A percentile compares a stretch with the other conserved stretches of the same genome.
phyloP scores from a whole-genome alignment of 1,140 invertebrate genomes.

The Chlorops oryzae region DNA sequence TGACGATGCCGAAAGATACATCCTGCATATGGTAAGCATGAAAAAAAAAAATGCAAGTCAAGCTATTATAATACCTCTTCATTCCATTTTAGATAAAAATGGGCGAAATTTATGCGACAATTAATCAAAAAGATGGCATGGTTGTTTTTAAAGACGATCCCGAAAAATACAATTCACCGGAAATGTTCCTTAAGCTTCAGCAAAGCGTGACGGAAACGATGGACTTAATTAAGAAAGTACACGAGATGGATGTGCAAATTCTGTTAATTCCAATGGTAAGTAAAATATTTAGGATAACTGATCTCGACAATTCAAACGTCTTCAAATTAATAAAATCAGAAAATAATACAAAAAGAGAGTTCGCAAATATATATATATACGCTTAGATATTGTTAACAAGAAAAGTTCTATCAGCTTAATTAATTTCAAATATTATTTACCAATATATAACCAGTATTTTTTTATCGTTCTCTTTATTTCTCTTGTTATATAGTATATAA shows the following conservation, averaged over 20 bases:
- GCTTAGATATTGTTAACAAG: not conserved
- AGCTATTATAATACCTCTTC: not conserved
- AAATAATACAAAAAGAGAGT: slow-evolving; percentile 1
- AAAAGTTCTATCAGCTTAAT: too few species aligned
- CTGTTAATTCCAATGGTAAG: slow-evolving; percentile 75
- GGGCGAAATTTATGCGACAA: slow-evolving; percentile 93
- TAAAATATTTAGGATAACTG: slow-evolving; percentile 6
- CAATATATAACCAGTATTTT: too few species aligned
- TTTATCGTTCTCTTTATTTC: slow-evolving; percentile 3
- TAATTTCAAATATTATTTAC: too few species aligned
- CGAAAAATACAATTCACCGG: slow-evolving; percentile 86
- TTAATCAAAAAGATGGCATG: slow-evolving; percentile 98
- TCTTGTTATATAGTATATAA: slow-evolving; percentile 58
- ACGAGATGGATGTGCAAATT: slow-evolving; percentile 91
- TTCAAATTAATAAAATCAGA: not conserved
- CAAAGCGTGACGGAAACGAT: slow-evolving; percentile 83
- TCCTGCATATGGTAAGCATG: slow-evolving; percentile 81
- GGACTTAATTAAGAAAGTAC: slow-evolving; percentile 77
- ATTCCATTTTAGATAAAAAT: slow-evolving; percentile 76
- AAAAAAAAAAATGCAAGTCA: not conserved
- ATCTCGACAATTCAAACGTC: not conserved
- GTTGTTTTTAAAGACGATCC: slow-evolving; percentile 94
- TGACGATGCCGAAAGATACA: slow-evolving; percentile 86
- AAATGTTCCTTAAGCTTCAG: slow-evolving; percentile 80
- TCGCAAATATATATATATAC: slow-evolving; percentile 5